Evolutionary conservation across 2,888 invertebrate species (phyloP).

Genomic region (Digitonthophagus gazella): DNA sequence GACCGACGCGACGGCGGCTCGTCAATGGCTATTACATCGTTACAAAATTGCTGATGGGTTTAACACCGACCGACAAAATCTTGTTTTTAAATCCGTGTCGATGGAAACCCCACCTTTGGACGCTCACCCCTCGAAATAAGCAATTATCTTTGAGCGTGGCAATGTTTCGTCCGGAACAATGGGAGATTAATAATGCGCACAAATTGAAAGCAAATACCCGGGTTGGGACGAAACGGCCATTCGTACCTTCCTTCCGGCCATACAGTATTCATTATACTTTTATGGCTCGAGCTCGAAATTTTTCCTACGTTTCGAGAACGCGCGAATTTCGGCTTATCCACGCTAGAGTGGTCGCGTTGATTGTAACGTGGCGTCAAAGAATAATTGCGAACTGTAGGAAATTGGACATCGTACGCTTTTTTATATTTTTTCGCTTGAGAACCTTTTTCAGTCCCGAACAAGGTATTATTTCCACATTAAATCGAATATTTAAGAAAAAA

Average conservation of each 20-base stretch:
- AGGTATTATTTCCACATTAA: not conserved
- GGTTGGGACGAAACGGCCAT: not conserved
- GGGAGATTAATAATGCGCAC: constrained; percentile 23
- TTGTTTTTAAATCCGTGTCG: not conserved
- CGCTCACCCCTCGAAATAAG: constrained; percentile 5
- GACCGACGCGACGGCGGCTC: not conserved
- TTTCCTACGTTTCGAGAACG: constrained; percentile 6
- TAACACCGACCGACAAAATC: not conserved
- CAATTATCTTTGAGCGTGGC: constrained; percentile 8
- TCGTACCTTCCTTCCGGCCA: constrained; percentile 8
- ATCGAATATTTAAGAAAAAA: not conserved
- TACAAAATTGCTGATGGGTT: not conserved
- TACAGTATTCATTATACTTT: constrained; percentile 26
- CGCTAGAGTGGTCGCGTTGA: constrained; percentile 18
- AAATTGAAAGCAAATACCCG: constrained; percentile 26
- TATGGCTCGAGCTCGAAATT: constrained; percentile 1
- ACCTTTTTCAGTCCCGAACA: too few species aligned
- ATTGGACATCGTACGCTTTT: not conserved
- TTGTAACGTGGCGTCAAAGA: constrained; percentile 9
- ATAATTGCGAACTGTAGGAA: not conserved
- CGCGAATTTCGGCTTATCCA: not conserved
- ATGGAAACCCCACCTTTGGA: not conserved
- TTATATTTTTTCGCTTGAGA: not conserved
- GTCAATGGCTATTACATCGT: not conserved
- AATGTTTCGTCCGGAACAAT: constrained; percentile 10